A percentile compares a stretch with the other conserved stretches of the same genome.
These are phyloP conservation scores for Catharus bicknelli DNA, from an alignment of 2,113 vertebrate genomes.

Conservation along the genomic window DNA sequence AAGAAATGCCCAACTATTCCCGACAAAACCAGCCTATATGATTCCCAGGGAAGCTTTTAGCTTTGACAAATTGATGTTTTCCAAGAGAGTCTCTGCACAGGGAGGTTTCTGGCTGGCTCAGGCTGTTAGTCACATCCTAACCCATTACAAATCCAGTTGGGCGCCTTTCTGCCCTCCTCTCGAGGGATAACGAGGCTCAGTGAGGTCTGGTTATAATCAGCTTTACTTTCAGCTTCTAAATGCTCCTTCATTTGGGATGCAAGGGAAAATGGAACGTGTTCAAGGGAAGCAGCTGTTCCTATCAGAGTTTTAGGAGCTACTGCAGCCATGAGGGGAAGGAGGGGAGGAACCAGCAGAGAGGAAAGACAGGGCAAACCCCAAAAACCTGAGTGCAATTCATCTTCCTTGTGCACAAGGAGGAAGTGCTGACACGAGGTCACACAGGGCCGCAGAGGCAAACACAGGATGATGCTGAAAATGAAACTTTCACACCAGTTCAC, in stretches of 20 bases:
- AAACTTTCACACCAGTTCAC: background rate
- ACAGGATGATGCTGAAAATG: background rate
- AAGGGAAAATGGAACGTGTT: background rate
- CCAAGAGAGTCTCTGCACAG: background rate
- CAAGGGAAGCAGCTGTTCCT: background rate
- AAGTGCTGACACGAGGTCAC: background rate
- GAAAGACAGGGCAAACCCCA: background rate
- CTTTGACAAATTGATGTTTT: constrained; percentile 1
- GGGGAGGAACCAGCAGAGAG: background rate
- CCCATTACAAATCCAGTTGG: constrained; percentile 12
- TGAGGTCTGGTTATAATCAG: constrained; percentile 4
- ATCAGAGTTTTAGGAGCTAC: background rate
- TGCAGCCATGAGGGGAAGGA: background rate
- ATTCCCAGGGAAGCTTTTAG: background rate
- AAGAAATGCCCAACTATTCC: background rate
- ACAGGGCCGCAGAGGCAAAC: fast-evolving
- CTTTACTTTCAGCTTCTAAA: constrained; percentile 18
- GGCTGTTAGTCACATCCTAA: constrained; percentile 19
- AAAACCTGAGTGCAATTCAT: background rate
- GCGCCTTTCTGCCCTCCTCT: constrained; percentile 5
- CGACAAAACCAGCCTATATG: background rate
- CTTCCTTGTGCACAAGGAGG: background rate
- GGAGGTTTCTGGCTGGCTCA: background rate
- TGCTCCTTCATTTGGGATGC: background rate
- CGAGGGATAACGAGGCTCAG: background rate